Evolutionary conservation across 2,797 vertebrate species (phyloP).

Genomic region (Sebastes reedi): DNA sequence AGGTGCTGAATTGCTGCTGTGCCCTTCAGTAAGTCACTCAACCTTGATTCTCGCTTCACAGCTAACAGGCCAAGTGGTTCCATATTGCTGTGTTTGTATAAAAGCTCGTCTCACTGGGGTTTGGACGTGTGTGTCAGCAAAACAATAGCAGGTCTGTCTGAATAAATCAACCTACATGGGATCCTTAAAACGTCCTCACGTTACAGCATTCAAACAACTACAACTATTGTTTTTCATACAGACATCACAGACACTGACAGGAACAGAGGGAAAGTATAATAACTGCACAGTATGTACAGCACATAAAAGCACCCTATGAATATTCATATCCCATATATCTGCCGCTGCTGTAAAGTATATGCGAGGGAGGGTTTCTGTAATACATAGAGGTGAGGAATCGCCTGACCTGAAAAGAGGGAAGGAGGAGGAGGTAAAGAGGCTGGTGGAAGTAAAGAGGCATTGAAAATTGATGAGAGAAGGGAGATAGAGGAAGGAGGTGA

Average conservation of each 20-base stretch:
- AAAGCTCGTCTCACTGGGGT: slow-evolving; percentile 40
- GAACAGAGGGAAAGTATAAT: not conserved
- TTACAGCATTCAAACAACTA: slow-evolving; percentile 46
- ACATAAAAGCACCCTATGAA: not conserved
- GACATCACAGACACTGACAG: slow-evolving; percentile 27
- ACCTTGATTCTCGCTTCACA: slow-evolving; percentile 38
- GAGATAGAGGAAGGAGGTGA: not conserved
- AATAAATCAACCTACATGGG: slow-evolving; percentile 38
- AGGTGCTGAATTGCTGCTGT: slow-evolving; percentile 14
- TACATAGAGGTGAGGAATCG: slow-evolving; percentile 23
- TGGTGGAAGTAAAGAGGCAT: not conserved
- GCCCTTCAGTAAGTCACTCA: slow-evolving; percentile 54
- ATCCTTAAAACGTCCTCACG: slow-evolving; percentile 9
- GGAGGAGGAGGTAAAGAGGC: not conserved
- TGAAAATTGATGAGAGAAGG: slow-evolving; percentile 14
- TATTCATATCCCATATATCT: slow-evolving; percentile 5
- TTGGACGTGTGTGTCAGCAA: slow-evolving; percentile 42
- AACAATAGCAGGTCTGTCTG: slow-evolving; percentile 35
- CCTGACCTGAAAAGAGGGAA: not conserved
- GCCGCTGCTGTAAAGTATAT: not conserved
- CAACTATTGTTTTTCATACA: slow-evolving; percentile 30
- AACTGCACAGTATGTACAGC: not conserved
- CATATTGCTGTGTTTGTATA: slow-evolving; percentile 54
- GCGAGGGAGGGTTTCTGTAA: not conserved
- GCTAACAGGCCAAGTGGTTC: slow-evolving; percentile 40